Evolutionary conservation across 1,140 invertebrate genomes (phyloP).

Genomic region (Atopsyche davidsoni): DNA sequence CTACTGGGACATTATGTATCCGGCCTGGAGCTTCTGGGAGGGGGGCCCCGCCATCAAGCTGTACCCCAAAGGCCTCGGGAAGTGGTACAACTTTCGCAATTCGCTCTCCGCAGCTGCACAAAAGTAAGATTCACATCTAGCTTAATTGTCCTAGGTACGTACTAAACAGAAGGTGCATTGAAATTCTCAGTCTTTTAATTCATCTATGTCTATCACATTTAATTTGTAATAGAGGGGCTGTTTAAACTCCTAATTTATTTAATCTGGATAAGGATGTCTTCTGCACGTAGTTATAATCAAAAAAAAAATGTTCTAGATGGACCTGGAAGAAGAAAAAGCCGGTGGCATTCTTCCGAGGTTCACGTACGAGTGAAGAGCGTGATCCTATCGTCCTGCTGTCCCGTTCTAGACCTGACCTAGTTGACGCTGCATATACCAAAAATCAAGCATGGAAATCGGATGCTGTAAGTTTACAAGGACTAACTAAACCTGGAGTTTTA

Average conservation of each 20-base stretch:
- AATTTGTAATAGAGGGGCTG: background rate
- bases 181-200: background rate
- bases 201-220: background rate
- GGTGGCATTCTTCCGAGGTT: slow-evolving; percentile 88
- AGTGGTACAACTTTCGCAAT: slow-evolving; percentile 82
- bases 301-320: slow-evolving; percentile 43
- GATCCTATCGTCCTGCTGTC: slow-evolving; percentile 87
- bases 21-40: slow-evolving; percentile 97
- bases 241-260: no score
- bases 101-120: slow-evolving; percentile 62
- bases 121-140: slow-evolving; percentile 37
- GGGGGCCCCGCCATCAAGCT: slow-evolving; percentile 91
- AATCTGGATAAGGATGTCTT: no score
- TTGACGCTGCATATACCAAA: slow-evolving; percentile 93
- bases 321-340: slow-evolving; percentile 74
- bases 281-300: no score
- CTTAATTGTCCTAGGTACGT: background rate
- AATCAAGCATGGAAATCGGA: slow-evolving; percentile 98
- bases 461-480: slow-evolving; percentile 51
- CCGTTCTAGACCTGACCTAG: slow-evolving; percentile 66
- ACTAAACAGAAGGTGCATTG: no score
- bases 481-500: no score
- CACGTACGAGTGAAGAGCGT: slow-evolving; percentile 83
- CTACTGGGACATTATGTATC: slow-evolving; percentile 92
- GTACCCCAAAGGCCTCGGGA: slow-evolving; percentile 86